phyloP scores from a whole-genome alignment of 2,113 vertebrate species.

The Rhinopomastus cyanomelas region DNA sequence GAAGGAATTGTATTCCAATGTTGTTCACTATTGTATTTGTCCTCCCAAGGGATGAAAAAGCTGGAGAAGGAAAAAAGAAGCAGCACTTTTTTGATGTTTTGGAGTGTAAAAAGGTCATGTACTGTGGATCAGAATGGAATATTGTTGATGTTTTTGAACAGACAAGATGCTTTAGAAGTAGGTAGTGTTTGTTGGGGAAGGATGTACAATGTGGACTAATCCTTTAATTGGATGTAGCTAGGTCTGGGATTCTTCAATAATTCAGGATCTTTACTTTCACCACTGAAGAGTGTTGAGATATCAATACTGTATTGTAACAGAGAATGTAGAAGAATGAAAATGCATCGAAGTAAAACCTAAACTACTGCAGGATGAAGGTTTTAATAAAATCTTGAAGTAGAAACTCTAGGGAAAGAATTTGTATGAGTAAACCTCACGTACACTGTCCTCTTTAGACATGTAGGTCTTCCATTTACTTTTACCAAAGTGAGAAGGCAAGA shows the following conservation, averaged over 20 bases:
- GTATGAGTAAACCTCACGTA: not conserved
- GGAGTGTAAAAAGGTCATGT: not conserved
- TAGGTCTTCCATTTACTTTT: not conserved
- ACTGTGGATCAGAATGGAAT: not conserved
- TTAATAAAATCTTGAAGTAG: not conserved
- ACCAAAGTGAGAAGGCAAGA: not conserved
- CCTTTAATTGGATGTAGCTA: not conserved
- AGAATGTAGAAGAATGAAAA: not conserved
- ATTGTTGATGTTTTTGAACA: not conserved
- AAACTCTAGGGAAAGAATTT: not conserved
- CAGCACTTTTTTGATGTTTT: not conserved
- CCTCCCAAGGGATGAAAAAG: not conserved
- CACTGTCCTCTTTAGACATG: not conserved
- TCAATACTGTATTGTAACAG: not conserved
- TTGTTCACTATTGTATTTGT: not conserved
- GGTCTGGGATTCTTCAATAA: not conserved
- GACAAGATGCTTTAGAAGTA: not conserved
- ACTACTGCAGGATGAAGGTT: not conserved
- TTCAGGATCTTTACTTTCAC: not conserved
- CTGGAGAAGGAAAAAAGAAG: fast-evolving
- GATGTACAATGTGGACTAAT: not conserved
- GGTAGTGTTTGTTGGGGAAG: not conserved
- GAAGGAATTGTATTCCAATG: not conserved
- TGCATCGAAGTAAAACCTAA: not conserved
- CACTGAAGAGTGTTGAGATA: not conserved